phyloP scores from a whole-genome alignment of 1,140 invertebrate species.

The Drosophila truncata region DNA sequence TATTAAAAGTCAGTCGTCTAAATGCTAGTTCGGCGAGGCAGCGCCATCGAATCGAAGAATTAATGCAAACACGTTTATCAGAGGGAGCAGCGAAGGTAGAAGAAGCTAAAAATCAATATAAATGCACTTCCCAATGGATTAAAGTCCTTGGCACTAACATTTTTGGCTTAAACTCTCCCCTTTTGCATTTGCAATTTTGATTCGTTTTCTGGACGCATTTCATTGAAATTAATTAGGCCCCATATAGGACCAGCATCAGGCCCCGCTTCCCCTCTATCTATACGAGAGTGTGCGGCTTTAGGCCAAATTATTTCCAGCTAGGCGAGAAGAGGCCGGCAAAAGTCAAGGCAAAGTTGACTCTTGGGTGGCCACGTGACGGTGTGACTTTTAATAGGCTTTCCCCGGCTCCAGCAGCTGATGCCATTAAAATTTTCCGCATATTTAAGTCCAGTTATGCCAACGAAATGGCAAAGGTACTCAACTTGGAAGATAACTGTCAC shows the following conservation, averaged over 20 bases:
- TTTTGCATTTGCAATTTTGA: slow-evolving; percentile 14
- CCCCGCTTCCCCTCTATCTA: neutral
- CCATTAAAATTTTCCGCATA: slow-evolving; percentile 78
- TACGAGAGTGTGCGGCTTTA: slow-evolving; percentile 50
- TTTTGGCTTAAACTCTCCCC: slow-evolving; percentile 7
- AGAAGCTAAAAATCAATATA: slow-evolving; percentile 60
- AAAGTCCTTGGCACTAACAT: neutral
- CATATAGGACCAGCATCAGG: slow-evolving; percentile 64
- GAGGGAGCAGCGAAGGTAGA: slow-evolving; percentile 2
- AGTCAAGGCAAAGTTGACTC: slow-evolving; percentile 70
- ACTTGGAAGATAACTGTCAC: neutral
- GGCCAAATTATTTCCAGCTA: slow-evolving; percentile 54
- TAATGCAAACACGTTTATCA: slow-evolving; percentile 70
- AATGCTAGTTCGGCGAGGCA: slow-evolving; percentile 9
- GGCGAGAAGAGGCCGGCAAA: slow-evolving; percentile 25
- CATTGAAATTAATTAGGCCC: slow-evolving; percentile 74
- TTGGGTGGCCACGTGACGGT: slow-evolving; percentile 20
- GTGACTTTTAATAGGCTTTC: slow-evolving; percentile 58
- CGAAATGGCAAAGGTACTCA: slow-evolving; percentile 35
- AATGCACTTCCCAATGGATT: slow-evolving; percentile 29
- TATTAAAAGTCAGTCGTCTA: slow-evolving; percentile 28
- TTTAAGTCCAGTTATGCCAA: slow-evolving; percentile 66
- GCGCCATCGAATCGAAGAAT: slow-evolving; percentile 19
- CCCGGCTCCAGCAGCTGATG: slow-evolving; percentile 27
- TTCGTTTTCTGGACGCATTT: slow-evolving; percentile 51